A percentile compares a stretch with the other conserved stretches of the same genome.
Conservation (phyloP, 2,888 invertebrate species). For the Papilio elwesi region DNA sequence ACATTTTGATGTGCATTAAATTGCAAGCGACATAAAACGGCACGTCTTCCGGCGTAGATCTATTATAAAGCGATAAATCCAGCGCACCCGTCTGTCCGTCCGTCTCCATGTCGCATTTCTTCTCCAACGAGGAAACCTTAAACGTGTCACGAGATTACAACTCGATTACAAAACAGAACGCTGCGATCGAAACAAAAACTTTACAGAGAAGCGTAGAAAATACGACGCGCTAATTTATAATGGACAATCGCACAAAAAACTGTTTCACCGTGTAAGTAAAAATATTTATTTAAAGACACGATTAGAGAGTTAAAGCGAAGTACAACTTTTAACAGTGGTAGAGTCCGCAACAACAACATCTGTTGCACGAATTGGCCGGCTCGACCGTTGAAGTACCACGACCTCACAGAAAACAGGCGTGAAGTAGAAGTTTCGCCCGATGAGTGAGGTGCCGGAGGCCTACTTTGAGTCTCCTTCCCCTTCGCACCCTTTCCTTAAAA, state of each 20-base stretch:
- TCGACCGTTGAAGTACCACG: too few species aligned
- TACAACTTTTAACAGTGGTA: too few species aligned
- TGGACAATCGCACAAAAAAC: conserved; percentile 7
- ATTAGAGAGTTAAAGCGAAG: too few species aligned
- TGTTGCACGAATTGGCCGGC: too few species aligned
- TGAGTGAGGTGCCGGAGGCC: too few species aligned
- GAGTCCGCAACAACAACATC: too few species aligned
- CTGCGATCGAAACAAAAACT: conserved; percentile 38
- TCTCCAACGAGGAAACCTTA: conserved; percentile 54
- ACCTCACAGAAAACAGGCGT: too few species aligned
- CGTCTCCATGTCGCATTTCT: conserved; percentile 18
- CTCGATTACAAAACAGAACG: conserved; percentile 61
- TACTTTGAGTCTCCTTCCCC: too few species aligned
- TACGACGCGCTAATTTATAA: conserved; percentile 75
- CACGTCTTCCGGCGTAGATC: conserved; percentile 59
- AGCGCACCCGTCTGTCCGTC: conserved; percentile 38
- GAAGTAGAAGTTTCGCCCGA: too few species aligned
- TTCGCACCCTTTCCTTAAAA: too few species aligned
- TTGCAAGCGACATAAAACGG: conserved; percentile 59
- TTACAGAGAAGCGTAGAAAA: conserved; percentile 64
- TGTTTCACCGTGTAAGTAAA: background rate
- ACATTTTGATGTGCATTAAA: conserved; percentile 60
- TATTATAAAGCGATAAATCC: conserved; percentile 70
- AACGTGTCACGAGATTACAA: conserved; percentile 59
- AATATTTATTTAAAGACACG: background rate